Conservation (phyloP, 2,113 vertebrate species). For the Menidia beryllina region DNA sequence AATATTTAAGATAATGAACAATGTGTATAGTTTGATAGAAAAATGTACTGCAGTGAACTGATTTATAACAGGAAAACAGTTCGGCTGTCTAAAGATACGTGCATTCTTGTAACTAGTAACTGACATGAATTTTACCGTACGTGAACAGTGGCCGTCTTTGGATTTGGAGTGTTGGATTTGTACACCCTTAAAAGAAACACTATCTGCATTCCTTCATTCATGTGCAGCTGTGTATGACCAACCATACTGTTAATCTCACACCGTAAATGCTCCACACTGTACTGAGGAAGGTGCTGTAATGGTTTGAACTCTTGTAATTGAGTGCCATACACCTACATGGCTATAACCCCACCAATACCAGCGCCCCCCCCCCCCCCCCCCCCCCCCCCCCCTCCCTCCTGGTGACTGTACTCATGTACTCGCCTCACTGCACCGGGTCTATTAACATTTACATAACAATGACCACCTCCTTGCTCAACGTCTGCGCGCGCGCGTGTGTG, state of each 20-base stretch:
- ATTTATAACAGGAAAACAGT: neutral
- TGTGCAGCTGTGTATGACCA: conserved; percentile 10
- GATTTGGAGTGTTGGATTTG: neutral
- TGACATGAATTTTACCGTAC: neutral
- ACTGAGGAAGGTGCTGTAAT: conserved; percentile 36
- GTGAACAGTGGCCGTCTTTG: neutral
- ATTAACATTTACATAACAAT: conserved; percentile 83
- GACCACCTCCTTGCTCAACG: conserved; percentile 58
- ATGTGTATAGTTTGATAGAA: too few relatives aligned
- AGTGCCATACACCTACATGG: conserved; percentile 42
- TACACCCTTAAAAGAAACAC: neutral
- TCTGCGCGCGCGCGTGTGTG: conserved; percentile 6
- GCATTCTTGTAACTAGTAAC: too few relatives aligned
- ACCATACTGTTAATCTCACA: conserved; percentile 16
- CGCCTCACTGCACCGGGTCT: conserved; percentile 60
- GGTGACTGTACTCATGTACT: conserved; percentile 44
- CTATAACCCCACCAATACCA: neutral
- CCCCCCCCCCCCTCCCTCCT: conserved; percentile 41
- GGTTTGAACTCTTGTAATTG: conserved; percentile 63
- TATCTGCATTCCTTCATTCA: conserved; percentile 6
- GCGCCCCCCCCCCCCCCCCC: conserved; percentile 32
- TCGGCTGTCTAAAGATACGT: neutral
- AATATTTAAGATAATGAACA: neutral
- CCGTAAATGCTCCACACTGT: conserved; percentile 3
- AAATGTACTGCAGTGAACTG: neutral